Percentiles rank a stretch among this genome's conserved stretches.
Conservation (phyloP, 2,797 vertebrate genomes). For the Gymnopithys bicolor region DNA sequence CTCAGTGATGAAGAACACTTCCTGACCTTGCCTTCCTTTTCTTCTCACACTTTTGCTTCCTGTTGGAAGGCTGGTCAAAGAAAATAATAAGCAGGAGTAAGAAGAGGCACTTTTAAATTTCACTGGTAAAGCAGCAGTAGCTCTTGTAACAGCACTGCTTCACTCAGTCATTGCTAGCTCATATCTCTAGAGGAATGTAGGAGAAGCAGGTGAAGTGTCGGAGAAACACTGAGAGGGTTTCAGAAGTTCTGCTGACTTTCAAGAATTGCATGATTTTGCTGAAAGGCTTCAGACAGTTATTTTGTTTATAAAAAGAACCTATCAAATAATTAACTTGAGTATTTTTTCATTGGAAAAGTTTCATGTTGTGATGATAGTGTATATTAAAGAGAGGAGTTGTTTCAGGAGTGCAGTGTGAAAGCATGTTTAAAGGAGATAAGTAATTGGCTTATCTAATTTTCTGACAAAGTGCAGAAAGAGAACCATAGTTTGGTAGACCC, state of each 20-base stretch:
- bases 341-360: not conserved
- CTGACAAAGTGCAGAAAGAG: not conserved
- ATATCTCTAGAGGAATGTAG: not conserved
- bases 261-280: not conserved
- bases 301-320: not conserved
- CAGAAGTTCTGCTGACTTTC: not conserved
- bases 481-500: not conserved
- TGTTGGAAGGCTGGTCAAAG: not conserved
- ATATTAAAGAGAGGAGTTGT: not conserved
- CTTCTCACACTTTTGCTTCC: not conserved
- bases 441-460: not conserved
- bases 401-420: not conserved
- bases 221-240: not conserved
- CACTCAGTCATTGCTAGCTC: not conserved
- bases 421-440: slow-evolving; percentile 8
- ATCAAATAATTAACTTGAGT: not conserved
- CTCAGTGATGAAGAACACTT: not conserved
- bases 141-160: not conserved
- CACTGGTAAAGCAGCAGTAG: not conserved
- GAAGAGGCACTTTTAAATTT: not conserved
- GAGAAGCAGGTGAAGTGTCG: not conserved
- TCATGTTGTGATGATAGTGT: not conserved
- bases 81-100: not conserved
- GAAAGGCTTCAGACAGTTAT: not conserved
- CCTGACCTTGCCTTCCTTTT: slow-evolving; percentile 1